Conservation (phyloP, 2,113 vertebrate genomes). For the Anser brachyrhynchus region DNA sequence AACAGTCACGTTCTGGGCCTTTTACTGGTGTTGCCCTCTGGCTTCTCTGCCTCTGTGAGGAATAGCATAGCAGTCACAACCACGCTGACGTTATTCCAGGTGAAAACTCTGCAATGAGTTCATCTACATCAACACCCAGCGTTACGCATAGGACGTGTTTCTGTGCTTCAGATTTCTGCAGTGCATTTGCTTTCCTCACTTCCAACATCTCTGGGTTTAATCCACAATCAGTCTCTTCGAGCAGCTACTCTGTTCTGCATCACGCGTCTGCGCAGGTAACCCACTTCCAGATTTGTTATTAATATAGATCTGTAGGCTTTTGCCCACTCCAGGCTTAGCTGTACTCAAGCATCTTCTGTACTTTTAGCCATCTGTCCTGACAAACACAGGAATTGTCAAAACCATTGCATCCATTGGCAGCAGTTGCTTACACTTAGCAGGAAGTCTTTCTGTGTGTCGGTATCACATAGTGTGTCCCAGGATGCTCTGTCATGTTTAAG, state of each 20-base stretch:
- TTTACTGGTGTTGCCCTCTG: not conserved
- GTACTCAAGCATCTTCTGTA: not conserved
- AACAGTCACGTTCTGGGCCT: not conserved
- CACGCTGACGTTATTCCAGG: accelerated
- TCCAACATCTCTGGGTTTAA: not conserved
- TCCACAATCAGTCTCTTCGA: accelerated
- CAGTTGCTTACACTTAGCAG: not conserved
- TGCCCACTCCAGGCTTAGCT: not conserved
- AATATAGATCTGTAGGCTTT: not conserved
- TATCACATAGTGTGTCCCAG: accelerated
- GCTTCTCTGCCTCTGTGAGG: not conserved
- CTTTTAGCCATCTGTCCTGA: not conserved
- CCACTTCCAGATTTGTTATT: not conserved
- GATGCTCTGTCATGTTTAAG: not conserved
- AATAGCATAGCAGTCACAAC: accelerated
- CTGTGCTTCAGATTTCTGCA: not conserved
- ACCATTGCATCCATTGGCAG: not conserved
- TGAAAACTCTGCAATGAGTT: not conserved
- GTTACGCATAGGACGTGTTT: not conserved
- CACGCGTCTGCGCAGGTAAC: not conserved
- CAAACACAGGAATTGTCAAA: not conserved
- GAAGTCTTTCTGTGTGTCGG: not conserved
- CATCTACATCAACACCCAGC: not conserved
- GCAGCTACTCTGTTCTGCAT: not conserved
- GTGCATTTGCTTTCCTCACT: not conserved